Conservation (phyloP, 2,888 invertebrate genomes). For the Oxytorus armatus region DNA sequence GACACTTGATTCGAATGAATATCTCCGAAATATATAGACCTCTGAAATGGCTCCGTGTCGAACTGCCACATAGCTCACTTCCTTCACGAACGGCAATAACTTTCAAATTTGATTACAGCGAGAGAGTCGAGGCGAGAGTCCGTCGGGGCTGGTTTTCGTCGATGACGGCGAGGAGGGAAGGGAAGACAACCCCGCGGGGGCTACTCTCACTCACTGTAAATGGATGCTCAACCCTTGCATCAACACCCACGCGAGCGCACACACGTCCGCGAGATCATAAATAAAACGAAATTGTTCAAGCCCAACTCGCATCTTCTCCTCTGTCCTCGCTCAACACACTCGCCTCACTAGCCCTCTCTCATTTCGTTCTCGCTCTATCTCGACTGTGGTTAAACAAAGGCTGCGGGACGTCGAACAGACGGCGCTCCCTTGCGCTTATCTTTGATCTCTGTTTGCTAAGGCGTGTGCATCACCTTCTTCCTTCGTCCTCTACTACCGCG, state of each 20-base stretch:
- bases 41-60: too few species aligned
- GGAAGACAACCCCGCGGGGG: constrained; percentile 70
- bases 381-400: constrained; percentile 77
- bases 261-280: constrained; percentile 76
- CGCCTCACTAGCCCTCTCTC: constrained; percentile 1
- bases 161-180: constrained; percentile 60
- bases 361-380: constrained; percentile 1
- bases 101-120: constrained; percentile 82
- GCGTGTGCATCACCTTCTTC: constrained; percentile 77
- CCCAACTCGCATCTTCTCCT: constrained; percentile 65
- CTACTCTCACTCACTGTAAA: constrained; percentile 72
- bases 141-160: constrained; percentile 58
- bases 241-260: constrained; percentile 77
- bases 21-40: too few species aligned
- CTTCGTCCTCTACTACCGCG: constrained; percentile 51
- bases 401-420: constrained; percentile 75
- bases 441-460: constrained; percentile 81
- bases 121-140: constrained; percentile 44
- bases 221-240: constrained; percentile 80
- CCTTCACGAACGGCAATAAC: constrained; percentile 76
- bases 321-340: constrained; percentile 30
- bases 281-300: constrained; percentile 82
- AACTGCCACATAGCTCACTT: constrained; percentile 47
- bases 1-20: too few species aligned
- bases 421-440: constrained; percentile 73